Percentiles rank a stretch among this genome's conserved stretches.
Evolutionary conservation across 2,113 vertebrate species (phyloP).

Genomic region (Paramisgurnus dabryanus): DNA sequence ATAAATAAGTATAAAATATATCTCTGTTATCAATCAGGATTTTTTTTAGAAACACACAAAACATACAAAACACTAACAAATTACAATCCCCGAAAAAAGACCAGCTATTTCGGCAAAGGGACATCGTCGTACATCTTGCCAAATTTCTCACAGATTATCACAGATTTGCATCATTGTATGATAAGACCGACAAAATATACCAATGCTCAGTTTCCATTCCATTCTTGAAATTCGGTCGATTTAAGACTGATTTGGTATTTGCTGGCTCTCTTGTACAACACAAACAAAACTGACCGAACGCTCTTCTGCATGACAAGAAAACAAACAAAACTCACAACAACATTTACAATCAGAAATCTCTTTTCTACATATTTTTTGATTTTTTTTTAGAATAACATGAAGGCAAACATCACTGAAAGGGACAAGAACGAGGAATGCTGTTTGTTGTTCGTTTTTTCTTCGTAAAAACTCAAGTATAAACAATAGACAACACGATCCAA

Average conservation of each 20-base stretch:
- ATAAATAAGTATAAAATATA: conserved; percentile 99
- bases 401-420: conserved; percentile 50
- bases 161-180: conserved; percentile 14
- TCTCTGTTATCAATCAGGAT: conserved; percentile 80
- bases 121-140: conserved; percentile 60
- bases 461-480: conserved; percentile 49
- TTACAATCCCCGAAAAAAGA: conserved; percentile 87
- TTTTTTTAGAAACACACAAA: conserved; percentile 78
- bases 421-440: conserved; percentile 55
- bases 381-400: conserved; percentile 50
- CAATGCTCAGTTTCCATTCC: conserved; percentile 12
- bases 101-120: conserved; percentile 87
- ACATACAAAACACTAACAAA: conserved; percentile 80
- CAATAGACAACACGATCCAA: conserved; percentile 56
- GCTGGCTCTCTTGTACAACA: conserved; percentile 61
- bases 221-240: neutral
- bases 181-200: conserved; percentile 8
- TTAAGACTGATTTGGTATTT: conserved; percentile 31
- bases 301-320: conserved; percentile 54
- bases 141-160: conserved; percentile 54
- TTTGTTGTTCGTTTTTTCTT: conserved; percentile 8
- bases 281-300: conserved; percentile 59
- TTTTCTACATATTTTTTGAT: neutral
- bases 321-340: conserved; percentile 62
- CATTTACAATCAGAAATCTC: conserved; percentile 51